Evolutionary conservation across 1,140 invertebrate genomes (phyloP), one percentile per base, ranked within the genome.

Genomic region (Neotoxoptera formosana): DNA sequence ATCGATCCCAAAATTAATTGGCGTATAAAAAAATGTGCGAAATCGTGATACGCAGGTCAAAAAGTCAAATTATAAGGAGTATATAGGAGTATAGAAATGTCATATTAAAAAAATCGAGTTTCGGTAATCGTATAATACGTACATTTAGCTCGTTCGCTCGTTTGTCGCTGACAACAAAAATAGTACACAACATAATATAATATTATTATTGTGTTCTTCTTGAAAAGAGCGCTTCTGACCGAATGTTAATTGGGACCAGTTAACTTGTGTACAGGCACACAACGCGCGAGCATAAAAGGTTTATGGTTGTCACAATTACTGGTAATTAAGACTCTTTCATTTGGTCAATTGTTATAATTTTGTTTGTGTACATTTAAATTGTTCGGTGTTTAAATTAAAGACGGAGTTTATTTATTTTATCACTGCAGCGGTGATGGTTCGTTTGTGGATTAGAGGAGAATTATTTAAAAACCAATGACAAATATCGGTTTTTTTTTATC

Each of bases 251-350:
- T 88, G 86, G 86, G 34, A 88, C 86, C 47, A 51, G 86, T 88
- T 88, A 51, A 51, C 84, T 87, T n/a, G 47, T 51, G 86, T 51
- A 48, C 84, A 21, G 30, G 86, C 47, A 34, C 47, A 34, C 45
- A 30, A 87, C 14, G 30, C 9, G 48, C 47, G 41, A 20, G 21
- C 81, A 20, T 88, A 51, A 88, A 88, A 88, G 47, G 86, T 88
- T 88, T 88, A 51, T 51, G 45, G 41, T 41, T 47, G 84, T 48
- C 45, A 47, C 41, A 86, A 86, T 86, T 86, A 86, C 36, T 86
- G 41, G 84, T 86, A 86, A 86, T 86, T 86, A 86, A 86, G 41
- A 86, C 84, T 86, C 84, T 86, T 86, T 30, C 36, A 47, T 86
- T 47, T 45, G 84, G 45, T 47, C 41, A n/a, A 51, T 88, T 34